A percentile compares a stretch with the other conserved stretches of the same genome.
phyloP scores from a whole-genome alignment of 1,140 invertebrate genomes.

The Parapsyche elsis region DNA sequence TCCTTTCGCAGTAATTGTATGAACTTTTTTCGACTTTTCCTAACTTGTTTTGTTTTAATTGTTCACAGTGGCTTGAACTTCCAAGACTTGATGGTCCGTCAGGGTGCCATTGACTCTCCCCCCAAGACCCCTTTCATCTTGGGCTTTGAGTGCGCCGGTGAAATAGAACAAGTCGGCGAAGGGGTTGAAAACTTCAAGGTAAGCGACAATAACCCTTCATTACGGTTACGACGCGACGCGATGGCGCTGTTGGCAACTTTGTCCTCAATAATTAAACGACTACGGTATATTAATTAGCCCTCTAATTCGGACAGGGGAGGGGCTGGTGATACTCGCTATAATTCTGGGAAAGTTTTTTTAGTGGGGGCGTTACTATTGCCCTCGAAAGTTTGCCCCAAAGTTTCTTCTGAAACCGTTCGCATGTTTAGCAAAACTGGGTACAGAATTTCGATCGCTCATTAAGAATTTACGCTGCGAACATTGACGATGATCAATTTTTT shows the following conservation, averaged over 20 bases:
- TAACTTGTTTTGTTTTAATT: slow-evolving; percentile 48
- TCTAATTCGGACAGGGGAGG: no score
- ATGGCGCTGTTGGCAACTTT: no score
- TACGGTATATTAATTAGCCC: neutral
- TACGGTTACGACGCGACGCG: neutral
- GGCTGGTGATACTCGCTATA: no score
- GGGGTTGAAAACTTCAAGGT: slow-evolving; percentile 87
- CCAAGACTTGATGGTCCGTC: slow-evolving; percentile 87
- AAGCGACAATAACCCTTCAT: slow-evolving; percentile 46
- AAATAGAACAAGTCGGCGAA: slow-evolving; percentile 83
- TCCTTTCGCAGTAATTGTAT: no score
- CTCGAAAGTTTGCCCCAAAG: no score
- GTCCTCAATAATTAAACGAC: neutral
- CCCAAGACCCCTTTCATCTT: slow-evolving; percentile 89
- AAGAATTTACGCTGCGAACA: no score
- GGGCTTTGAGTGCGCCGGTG: slow-evolving; percentile 89
- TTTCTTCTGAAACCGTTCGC: no score
- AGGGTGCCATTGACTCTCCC: slow-evolving; percentile 84
- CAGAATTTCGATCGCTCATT: no score
- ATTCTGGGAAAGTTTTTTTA: no score
- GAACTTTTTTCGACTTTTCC: slow-evolving; percentile 7
- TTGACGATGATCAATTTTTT: no score
- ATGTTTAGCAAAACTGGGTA: no score
- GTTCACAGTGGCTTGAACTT: slow-evolving; percentile 80
- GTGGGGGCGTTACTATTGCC: no score